Percentiles rank a stretch among this genome's conserved stretches.
Evolutionary conservation across 2,113 vertebrate genomes (phyloP).

Genomic region (Phalacrocorax pelagicus): DNA sequence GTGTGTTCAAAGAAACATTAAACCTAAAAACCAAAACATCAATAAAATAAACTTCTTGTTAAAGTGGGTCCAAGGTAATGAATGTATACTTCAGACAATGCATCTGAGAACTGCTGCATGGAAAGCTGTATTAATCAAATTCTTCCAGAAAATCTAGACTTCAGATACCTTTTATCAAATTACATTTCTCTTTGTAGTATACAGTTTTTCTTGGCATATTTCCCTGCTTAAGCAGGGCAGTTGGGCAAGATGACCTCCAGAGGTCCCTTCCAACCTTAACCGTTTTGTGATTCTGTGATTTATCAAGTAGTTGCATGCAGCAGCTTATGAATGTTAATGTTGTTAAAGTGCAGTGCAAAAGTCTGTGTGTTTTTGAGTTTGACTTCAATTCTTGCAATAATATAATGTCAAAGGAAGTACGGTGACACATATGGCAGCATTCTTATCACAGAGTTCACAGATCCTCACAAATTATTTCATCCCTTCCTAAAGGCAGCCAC

Average conservation of each 20-base stretch:
- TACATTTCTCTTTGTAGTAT: not conserved
- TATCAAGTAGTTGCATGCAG: not conserved
- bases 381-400: not conserved
- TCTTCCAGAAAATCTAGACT: not conserved
- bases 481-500: not conserved
- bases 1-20: not conserved
- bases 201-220: not conserved
- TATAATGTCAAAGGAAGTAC: not conserved
- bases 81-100: fast-evolving
- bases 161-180: not conserved
- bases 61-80: not conserved
- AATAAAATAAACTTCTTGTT: not conserved
- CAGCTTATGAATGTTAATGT: not conserved
- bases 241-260: not conserved
- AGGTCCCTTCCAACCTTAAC: not conserved
- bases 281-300: not conserved
- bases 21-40: not conserved
- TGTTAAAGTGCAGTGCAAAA: not conserved
- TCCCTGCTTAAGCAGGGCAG: not conserved
- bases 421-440: not conserved
- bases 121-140: not conserved
- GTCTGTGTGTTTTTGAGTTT: not conserved
- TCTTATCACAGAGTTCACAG: not conserved
- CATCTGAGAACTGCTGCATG: not conserved
- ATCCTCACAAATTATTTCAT: not conserved